Evolutionary conservation across 1,140 invertebrate genomes (phyloP).

Genomic region (Ceratina calcarata): DNA sequence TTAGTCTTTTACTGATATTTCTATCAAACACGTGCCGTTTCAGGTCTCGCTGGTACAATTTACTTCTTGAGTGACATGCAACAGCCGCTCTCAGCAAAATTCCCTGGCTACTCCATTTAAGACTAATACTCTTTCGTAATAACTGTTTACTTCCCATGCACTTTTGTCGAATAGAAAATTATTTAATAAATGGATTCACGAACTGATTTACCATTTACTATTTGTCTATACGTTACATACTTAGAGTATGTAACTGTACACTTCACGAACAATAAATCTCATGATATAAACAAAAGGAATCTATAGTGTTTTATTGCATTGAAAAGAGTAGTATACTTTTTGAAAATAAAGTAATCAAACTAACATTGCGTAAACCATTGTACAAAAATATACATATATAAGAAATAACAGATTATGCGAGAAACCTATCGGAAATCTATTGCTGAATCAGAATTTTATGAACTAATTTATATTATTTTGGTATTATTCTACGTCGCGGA

Average conservation of each 20-base stretch:
- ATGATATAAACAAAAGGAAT: neutral
- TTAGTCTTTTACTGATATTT: neutral
- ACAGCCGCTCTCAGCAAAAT: constrained; percentile 83
- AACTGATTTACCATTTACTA: neutral
- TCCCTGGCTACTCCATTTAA: constrained; percentile 82
- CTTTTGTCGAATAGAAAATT: too few species aligned
- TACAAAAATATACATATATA: neutral
- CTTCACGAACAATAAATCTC: constrained; percentile 16
- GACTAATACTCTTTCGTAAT: neutral
- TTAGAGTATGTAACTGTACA: constrained; percentile 14
- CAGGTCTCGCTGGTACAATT: constrained; percentile 84
- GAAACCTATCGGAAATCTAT: neutral
- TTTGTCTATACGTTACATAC: neutral
- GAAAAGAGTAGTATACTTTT: neutral
- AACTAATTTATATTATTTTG: neutral
- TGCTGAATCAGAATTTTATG: neutral
- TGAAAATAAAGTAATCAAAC: constrained; percentile 11
- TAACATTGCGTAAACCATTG: neutral
- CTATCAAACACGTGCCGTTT: constrained; percentile 52
- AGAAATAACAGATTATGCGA: constrained; percentile 4
- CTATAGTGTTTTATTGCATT: neutral
- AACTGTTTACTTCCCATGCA: neutral
- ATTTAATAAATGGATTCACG: neutral
- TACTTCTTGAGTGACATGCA: constrained; percentile 86
- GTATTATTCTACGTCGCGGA: neutral